Evolutionary conservation across 2,797 vertebrate species (phyloP), one percentile per base, ranked within the genome.

Genomic region (Lacerta viridis): DNA sequence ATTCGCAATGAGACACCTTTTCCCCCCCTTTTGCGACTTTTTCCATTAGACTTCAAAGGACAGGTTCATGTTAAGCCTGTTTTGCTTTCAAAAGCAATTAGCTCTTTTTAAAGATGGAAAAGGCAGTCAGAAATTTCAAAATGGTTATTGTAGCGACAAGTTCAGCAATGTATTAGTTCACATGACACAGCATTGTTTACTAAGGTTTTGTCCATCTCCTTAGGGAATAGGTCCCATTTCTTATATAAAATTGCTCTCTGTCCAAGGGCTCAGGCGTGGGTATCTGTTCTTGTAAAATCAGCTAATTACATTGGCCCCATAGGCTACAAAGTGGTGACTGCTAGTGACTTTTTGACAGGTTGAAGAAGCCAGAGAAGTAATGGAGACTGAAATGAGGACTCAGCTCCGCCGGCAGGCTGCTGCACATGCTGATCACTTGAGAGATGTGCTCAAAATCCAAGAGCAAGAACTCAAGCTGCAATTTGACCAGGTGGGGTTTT

Each of bases 301-400:
- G 36, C 7, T 23, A 46, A 2, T n/a, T 64, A 7, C 25, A 76
- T 29, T 7, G 8, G 75, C 2, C 74, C 18, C 72, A 27, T 74
- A 36, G 33, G 46, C 11, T 72, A 59, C 39, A 29, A 4, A 0
- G 4, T 27, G 0, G 0, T 4, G 1, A 0, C 25, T 7, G 23
- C 41, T 9, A 0, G 13, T 0, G 1, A 75, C 66, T 0, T 64
- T 82, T 25, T 82, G 43, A 1, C 94, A 99, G 99, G 94, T 98
- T 50, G 97, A 98, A 11, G 98, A 99, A 93, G 94, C 98, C 18
- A 97, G 98, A 41, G 99, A 99, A 36, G 98, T 98, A 94, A 99
- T 99, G 98, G 99, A 99, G 95, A 97, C 90, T 0, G 99, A 99
- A 93, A 99, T 99, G 99, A 98, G 99, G 91, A 99, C 98, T 1